Evolutionary conservation across 2,888 invertebrate genomes (phyloP).

Genomic region (Noctua janthina): DNA sequence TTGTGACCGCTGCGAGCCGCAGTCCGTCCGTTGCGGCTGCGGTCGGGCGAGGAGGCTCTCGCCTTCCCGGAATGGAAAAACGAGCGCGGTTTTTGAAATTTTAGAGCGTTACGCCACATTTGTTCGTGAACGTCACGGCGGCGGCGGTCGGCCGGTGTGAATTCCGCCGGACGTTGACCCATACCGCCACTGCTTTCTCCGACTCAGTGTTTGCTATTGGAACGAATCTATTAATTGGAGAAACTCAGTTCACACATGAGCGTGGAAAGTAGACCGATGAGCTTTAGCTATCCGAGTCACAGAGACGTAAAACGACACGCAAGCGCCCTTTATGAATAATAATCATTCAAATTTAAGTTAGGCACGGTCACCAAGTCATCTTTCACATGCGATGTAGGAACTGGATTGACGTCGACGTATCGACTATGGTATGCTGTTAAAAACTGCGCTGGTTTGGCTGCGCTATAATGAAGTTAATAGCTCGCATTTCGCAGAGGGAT

Average conservation of each 20-base stretch:
- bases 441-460: conserved; percentile 13
- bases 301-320: conserved; percentile 62
- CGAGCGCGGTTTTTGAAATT: conserved; percentile 86
- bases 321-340: conserved; percentile 61
- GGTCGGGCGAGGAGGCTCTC: conserved; percentile 66
- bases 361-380: conserved; percentile 30
- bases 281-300: conserved; percentile 75
- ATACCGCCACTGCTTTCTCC: conserved; percentile 87
- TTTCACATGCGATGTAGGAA: conserved; percentile 13
- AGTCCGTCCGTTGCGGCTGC: conserved; percentile 57
- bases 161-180: conserved; percentile 89
- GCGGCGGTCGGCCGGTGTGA: conserved; percentile 86
- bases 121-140: conserved; percentile 88
- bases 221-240: conserved; percentile 91
- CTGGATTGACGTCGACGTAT: background rate
- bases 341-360: conserved; percentile 49
- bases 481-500: conserved; percentile 31
- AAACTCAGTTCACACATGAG: conserved; percentile 90
- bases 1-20: conserved; percentile 64
- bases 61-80: conserved; percentile 82
- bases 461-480: conserved; percentile 34
- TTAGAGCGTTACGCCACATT: conserved; percentile 89
- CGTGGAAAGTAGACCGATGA: conserved; percentile 88
- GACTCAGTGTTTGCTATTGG: conserved; percentile 89
- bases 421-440: conserved; percentile 6